Evolutionary conservation across 1,140 invertebrate species (phyloP).

Genomic region (Sarcophaga bullata): DNA sequence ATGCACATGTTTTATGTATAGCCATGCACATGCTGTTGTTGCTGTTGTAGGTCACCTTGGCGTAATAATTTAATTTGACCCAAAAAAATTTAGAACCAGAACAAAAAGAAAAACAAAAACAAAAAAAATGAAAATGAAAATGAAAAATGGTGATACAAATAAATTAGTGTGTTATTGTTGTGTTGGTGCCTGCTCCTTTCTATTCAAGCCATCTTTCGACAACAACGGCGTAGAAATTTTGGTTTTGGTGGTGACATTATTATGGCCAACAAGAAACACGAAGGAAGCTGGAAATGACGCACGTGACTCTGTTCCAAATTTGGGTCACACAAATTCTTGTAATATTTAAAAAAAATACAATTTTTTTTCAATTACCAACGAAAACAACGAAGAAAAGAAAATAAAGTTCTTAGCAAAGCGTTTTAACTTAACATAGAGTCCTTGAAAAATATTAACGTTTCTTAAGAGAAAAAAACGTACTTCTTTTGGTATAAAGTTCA

Average conservation of each 20-base stretch:
- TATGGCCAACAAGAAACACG: not conserved
- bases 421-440: too few species aligned
- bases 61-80: constrained; percentile 19
- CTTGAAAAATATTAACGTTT: too few species aligned
- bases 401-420: too few species aligned
- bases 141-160: not conserved
- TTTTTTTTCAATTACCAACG: constrained; percentile 2
- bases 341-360: not conserved
- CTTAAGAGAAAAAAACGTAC: too few species aligned
- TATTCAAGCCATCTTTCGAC: not conserved
- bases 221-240: not conserved
- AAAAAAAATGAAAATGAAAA: not conserved
- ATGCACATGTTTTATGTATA: too few species aligned
- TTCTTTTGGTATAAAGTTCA: too few species aligned
- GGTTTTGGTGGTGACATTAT: not conserved
- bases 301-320: constrained; percentile 7
- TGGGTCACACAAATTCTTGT: constrained; percentile 9
- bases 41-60: constrained; percentile 20
- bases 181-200: not conserved
- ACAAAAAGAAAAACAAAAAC: not conserved
- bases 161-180: too few species aligned
- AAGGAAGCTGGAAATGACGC: not conserved
- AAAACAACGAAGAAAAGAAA: not conserved
- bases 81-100: not conserved
- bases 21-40: not conserved